A percentile compares a stretch with the other conserved stretches of the same genome.
phyloP scores from a whole-genome alignment of 2,888 invertebrate genomes.

The Euplagia quadripunctaria region DNA sequence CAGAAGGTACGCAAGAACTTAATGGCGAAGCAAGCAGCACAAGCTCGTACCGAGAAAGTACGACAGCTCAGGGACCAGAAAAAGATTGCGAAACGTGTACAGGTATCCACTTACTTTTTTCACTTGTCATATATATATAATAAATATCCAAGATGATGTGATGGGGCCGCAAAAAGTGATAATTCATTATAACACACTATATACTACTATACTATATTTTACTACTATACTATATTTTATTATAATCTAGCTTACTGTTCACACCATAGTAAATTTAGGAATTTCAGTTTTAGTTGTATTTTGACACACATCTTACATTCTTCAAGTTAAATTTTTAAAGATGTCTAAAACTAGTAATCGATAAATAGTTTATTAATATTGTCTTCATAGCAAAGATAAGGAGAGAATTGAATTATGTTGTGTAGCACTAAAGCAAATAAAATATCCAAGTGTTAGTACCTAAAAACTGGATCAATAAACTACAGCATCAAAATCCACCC shows the following conservation, averaged over 20 bases:
- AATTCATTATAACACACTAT: too few species aligned
- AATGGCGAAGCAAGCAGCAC: constrained; percentile 93
- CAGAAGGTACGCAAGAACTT: constrained; percentile 95
- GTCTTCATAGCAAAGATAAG: too few species aligned
- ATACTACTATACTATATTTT: too few species aligned
- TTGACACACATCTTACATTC: not conserved
- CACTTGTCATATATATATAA: not conserved
- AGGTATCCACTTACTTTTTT: constrained; percentile 58
- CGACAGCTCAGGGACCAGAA: constrained; percentile 95
- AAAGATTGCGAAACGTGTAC: constrained; percentile 96
- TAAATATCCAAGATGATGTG: not conserved
- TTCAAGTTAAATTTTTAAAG: not conserved
- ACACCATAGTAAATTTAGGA: too few species aligned
- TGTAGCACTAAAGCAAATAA: too few species aligned
- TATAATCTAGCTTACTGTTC: too few species aligned
- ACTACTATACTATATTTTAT: too few species aligned
- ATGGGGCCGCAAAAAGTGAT: too few species aligned
- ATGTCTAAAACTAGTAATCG: not conserved
- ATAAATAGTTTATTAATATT: not conserved
- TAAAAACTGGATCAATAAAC: too few species aligned
- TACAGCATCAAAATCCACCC: not conserved
- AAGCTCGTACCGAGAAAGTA: constrained; percentile 96
- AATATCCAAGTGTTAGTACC: too few species aligned
- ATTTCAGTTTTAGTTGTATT: not conserved
- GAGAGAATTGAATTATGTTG: too few species aligned